phyloP scores from a whole-genome alignment of 2,113 vertebrate genomes.

The Bos taurus region ARS-UCD2.0 NC_037333.1:40011001-40011500 shows the following conservation, averaged over 20 bases:
- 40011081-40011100: neutral
- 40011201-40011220: neutral
- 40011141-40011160: neutral
- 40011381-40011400: neutral
- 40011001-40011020: neutral
- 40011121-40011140: accelerated
- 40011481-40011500: neutral
- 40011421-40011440: neutral
- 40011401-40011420: neutral
- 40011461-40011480: accelerated
- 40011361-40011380: neutral
- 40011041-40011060: neutral
- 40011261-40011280: neutral
- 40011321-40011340: neutral
- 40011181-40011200: neutral
- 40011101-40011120: neutral
- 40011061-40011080: neutral
- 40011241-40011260: neutral
- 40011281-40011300: neutral
- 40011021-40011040: neutral
- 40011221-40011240: neutral
- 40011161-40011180: neutral
- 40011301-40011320: neutral
- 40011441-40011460: accelerated
- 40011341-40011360: neutral